Conservation (phyloP, 2,888 invertebrate species). For the Tromatobia lineatoria region DNA sequence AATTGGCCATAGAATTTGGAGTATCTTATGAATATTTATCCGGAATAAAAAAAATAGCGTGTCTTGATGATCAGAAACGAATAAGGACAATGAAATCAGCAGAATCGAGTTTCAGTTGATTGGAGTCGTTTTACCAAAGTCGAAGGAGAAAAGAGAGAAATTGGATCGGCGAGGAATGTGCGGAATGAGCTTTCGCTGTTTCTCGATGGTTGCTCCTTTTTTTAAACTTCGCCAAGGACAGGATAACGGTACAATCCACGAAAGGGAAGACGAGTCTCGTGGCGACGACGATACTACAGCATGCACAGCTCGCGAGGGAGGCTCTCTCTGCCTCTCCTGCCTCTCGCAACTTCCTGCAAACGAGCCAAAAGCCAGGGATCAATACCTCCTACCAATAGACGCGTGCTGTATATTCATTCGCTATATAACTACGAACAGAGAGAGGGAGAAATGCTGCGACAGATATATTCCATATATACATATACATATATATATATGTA, state of each 20-base stretch:
- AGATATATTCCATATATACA: background rate
- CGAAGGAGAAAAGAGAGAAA: constrained; percentile 12
- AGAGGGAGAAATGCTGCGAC: constrained; percentile 40
- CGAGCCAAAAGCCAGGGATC: constrained; percentile 69
- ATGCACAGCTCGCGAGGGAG: constrained; percentile 3
- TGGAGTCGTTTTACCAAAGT: background rate
- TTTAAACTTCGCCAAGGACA: background rate
- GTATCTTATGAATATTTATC: no score
- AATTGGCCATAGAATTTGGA: no score
- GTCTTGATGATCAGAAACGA: background rate
- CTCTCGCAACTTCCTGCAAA: constrained; percentile 56
- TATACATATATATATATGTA: background rate
- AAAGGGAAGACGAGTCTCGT: constrained; percentile 19
- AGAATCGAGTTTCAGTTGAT: background rate
- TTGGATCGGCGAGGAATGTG: background rate
- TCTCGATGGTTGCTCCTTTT: constrained; percentile 1
- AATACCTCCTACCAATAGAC: constrained; percentile 69
- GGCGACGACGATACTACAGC: constrained; percentile 23
- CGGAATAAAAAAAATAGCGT: no score
- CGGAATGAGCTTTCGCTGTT: constrained; percentile 17
- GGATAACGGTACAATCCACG: background rate
- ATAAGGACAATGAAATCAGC: background rate
- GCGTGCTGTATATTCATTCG: constrained; percentile 41
- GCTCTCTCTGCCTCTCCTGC: constrained; percentile 5
- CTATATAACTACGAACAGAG: constrained; percentile 8